Base-by-base conservation (phyloP, 1,140 invertebrate genomes). In the Pomacea maculata region DNA sequence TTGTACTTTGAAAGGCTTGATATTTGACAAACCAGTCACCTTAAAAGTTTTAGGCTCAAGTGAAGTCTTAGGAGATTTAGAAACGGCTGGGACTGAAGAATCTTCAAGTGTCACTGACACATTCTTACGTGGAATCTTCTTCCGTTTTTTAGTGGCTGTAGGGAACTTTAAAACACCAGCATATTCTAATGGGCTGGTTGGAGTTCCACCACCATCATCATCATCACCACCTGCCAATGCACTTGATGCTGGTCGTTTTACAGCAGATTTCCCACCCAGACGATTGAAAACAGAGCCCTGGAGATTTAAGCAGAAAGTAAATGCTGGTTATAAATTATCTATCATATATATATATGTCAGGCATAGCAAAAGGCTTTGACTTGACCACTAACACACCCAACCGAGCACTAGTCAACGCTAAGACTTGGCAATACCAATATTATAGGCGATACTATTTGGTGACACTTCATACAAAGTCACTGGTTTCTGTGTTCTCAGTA, bases 161-260 rank as follows among this genome's bases (percentile, higher is more conserved):
- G 75, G 67, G 70, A 81, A 73, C 78, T 87, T 88, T 1, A 88
- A 75, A 67, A 88, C 77, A 17, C 88, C 87, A 52, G 86, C 86
- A 81, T 88, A 89, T 80, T 85, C 84, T 34, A 89, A 63, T 11
- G 82, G 70, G 29, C 67, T 77, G 9, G 52, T 64, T 10, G 64
- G 52, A n/a, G 29, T 72, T 34, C 19, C 61, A 6, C 82, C 80
- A 34, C 80, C 83, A 80, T 83, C 83, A 74, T 73, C 79, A 73
- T 82, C 83, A 74, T 73, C 79, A 6, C 82, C 83, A 73, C 80
- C 80, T 74, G 79, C 68, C 10, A 54, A 61, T 1, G 25, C 72
- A 67, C 85, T 83, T 10, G 87, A 87, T 67, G 89, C 88, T 79
- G 88, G 70, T 29, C 89, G 75, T 75, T 90, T 90, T 10, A 89